Evolutionary conservation across 2,113 vertebrate species (phyloP).

Genomic region (Dasypus novemcinctus): DNA sequence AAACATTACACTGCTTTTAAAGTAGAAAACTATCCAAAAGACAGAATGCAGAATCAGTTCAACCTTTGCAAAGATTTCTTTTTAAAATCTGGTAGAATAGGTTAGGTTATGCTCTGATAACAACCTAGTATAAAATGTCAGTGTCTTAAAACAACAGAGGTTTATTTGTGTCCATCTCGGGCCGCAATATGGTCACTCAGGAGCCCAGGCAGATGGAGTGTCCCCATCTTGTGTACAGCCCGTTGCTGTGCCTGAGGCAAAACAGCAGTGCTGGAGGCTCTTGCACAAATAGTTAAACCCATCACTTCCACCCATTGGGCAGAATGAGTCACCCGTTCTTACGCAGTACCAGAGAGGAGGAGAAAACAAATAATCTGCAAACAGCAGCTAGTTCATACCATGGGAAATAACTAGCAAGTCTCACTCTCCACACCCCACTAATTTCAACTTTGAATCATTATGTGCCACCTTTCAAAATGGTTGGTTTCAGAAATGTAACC

Average conservation of each 20-base stretch:
- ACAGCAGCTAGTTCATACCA: too few species aligned
- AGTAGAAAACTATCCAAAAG: neutral
- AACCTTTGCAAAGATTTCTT: neutral
- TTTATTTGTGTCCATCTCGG: fast-evolving
- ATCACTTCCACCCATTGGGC: fast-evolving
- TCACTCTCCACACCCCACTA: neutral
- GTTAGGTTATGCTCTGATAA: neutral
- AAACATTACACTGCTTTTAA: neutral
- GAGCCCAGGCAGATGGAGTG: neutral
- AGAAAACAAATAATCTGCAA: neutral
- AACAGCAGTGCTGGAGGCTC: too few species aligned
- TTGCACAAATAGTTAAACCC: neutral
- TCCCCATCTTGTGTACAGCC: neutral
- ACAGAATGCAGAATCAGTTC: neutral
- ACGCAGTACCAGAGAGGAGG: neutral
- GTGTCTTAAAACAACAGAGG: neutral
- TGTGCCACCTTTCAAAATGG: neutral
- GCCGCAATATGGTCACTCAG: neutral
- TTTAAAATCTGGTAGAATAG: neutral
- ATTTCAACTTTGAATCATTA: neutral
- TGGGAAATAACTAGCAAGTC: neutral
- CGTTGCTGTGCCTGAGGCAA: neutral
- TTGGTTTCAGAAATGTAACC: neutral
- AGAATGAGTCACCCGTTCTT: neutral
- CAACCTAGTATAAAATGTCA: neutral